These are phyloP conservation scores for Macaria notata DNA, from an alignment of 2,888 invertebrate species.

Conservation along the genomic window DNA sequence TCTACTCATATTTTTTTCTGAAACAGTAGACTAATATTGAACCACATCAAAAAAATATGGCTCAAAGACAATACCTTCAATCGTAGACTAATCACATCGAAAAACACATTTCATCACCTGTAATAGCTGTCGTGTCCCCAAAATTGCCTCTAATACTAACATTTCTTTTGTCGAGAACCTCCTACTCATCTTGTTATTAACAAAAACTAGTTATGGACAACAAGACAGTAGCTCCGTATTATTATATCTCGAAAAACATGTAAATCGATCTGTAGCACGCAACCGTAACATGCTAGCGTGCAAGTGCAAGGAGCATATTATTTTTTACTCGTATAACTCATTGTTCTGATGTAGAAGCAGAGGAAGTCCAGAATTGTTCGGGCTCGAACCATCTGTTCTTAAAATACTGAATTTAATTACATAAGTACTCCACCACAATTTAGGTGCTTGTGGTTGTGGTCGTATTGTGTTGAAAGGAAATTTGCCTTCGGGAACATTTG, in stretches of 20 bases:
- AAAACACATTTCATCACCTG: constrained; percentile 26
- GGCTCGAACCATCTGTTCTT: constrained; percentile 13
- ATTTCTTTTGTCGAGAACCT: constrained; percentile 50
- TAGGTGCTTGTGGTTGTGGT: constrained; percentile 6
- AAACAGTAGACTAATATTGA: too few species aligned
- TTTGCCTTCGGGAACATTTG: constrained; percentile 1
- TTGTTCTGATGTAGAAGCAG: constrained; percentile 21
- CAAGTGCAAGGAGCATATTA: constrained; percentile 31
- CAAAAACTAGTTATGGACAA: constrained; percentile 56
- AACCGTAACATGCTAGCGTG: constrained; percentile 49
- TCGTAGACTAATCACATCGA: constrained; percentile 13
- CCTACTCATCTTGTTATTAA: constrained; percentile 45
- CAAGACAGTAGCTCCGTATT: constrained; percentile 71
- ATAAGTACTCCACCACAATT: constrained; percentile 5
- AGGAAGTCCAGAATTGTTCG: constrained; percentile 23
- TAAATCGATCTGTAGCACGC: constrained; percentile 73
- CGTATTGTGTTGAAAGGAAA: constrained; percentile 2
- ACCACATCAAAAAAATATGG: too few species aligned
- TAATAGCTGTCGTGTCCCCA: constrained; percentile 32
- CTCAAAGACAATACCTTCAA: constrained; percentile 2
- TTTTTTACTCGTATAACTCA: constrained; percentile 22
- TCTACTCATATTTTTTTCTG: too few species aligned
- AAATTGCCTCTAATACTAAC: constrained; percentile 48
- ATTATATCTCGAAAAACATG: constrained; percentile 63
- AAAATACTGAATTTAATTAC: constrained; percentile 1